These are phyloP conservation scores for Mellilla xanthometata DNA, from an alignment of 2,888 invertebrate species.

Conservation along the genomic window DNA sequence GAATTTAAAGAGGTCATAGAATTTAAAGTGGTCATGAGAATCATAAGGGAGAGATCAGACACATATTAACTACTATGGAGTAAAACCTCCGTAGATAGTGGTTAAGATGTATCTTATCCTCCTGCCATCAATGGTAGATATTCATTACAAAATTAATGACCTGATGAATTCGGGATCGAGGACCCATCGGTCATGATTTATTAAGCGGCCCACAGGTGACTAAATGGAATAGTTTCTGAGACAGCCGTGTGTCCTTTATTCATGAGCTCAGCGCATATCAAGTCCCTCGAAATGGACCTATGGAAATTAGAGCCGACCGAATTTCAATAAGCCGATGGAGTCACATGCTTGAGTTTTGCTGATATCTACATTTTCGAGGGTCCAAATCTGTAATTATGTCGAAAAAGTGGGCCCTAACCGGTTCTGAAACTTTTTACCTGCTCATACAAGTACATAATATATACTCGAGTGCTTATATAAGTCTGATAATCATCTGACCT, in stretches of 20 bases:
- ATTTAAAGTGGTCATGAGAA: too few relatives aligned
- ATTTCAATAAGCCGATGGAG: slow-evolving; percentile 34
- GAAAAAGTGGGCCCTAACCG: too few relatives aligned
- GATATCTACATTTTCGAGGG: slow-evolving; percentile 9
- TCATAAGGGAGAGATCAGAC: too few relatives aligned
- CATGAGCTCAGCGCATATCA: slow-evolving; percentile 38
- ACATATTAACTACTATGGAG: too few relatives aligned
- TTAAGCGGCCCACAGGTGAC: slow-evolving; percentile 20
- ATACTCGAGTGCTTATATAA: too few relatives aligned
- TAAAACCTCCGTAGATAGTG: too few relatives aligned
- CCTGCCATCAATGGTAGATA: slow-evolving; percentile 1
- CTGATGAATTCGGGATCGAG: slow-evolving; percentile 17
- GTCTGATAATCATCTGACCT: too few relatives aligned
- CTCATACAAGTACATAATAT: too few relatives aligned
- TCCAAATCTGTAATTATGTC: slow-evolving; percentile 1
- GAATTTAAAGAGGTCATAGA: too few relatives aligned
- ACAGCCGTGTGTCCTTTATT: slow-evolving; percentile 39
- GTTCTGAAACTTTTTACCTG: too few relatives aligned
- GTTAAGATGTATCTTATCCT: too few relatives aligned
- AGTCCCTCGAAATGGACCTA: slow-evolving; percentile 31
- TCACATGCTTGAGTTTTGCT: slow-evolving; percentile 19
- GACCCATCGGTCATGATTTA: slow-evolving; percentile 24
- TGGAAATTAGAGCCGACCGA: slow-evolving; percentile 38
- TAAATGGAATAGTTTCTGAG: slow-evolving; percentile 33
- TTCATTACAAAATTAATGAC: slow-evolving; percentile 23